These are phyloP conservation scores for Nothoprocta perdicaria DNA, from an alignment of 2,113 vertebrate species.

Conservation along the genomic window DNA sequence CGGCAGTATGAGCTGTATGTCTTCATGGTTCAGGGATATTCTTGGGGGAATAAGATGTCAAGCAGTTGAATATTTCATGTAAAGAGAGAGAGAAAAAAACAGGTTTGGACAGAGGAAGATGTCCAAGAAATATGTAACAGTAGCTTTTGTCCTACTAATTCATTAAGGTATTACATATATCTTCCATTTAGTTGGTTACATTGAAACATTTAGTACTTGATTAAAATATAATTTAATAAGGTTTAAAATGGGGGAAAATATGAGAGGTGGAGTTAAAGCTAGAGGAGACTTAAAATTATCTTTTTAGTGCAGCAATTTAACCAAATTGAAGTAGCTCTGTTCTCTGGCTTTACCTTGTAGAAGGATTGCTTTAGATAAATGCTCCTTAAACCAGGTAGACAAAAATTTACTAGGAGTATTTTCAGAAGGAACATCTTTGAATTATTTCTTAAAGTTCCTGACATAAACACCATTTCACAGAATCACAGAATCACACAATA, in stretches of 20 bases:
- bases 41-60: background rate
- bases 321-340: background rate
- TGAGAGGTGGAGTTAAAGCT: background rate
- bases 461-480: background rate
- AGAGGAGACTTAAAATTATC: background rate
- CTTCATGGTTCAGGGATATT: background rate
- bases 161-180: background rate
- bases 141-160: background rate
- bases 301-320: background rate
- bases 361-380: background rate
- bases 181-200: background rate
- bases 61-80: background rate
- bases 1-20: background rate
- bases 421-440: background rate
- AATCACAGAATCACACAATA: too few species aligned
- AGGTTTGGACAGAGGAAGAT: background rate
- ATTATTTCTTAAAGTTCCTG: background rate
- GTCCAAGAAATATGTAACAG: background rate
- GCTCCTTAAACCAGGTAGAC: background rate
- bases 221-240: background rate
- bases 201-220: background rate
- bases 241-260: background rate
- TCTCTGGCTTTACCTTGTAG: background rate
- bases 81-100: background rate
- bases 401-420: background rate